Conservation (phyloP, 1,140 invertebrate species). For the Glossosoma conforme region DNA sequence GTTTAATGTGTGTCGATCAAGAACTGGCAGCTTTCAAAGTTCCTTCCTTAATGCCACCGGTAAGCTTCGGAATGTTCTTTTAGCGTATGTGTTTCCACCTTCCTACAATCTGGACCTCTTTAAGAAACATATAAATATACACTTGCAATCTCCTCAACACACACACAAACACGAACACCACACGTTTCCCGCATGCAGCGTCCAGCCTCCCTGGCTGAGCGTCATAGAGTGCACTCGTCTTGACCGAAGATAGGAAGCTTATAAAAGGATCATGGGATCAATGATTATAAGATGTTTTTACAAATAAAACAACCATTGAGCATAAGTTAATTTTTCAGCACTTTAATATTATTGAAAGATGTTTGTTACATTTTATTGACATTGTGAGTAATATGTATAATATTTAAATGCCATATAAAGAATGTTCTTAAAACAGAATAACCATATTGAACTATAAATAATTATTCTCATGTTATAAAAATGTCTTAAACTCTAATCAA, state of each 20-base stretch:
- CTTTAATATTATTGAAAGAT: slow-evolving; percentile 28
- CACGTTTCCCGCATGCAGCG: too few relatives aligned
- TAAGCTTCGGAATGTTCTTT: too few relatives aligned
- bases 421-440: slow-evolving; percentile 22
- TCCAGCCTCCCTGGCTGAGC: too few relatives aligned
- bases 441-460: slow-evolving; percentile 17
- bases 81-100: too few relatives aligned
- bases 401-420: slow-evolving; percentile 5
- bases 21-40: too few relatives aligned
- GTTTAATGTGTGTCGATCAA: too few relatives aligned
- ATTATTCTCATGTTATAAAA: slow-evolving; percentile 22
- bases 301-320: slow-evolving; percentile 25
- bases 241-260: neutral
- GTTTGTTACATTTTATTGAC: slow-evolving; percentile 26
- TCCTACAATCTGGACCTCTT: too few relatives aligned
- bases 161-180: too few relatives aligned
- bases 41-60: too few relatives aligned
- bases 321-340: slow-evolving; percentile 29
- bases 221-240: too few relatives aligned
- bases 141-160: too few relatives aligned
- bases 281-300: neutral
- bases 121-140: too few relatives aligned
- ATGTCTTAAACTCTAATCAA: slow-evolving; percentile 7
- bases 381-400: slow-evolving; percentile 16
- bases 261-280: neutral